Evolutionary conservation across 2,888 invertebrate genomes (phyloP).

Genomic region (Watsonalla cultraria): DNA sequence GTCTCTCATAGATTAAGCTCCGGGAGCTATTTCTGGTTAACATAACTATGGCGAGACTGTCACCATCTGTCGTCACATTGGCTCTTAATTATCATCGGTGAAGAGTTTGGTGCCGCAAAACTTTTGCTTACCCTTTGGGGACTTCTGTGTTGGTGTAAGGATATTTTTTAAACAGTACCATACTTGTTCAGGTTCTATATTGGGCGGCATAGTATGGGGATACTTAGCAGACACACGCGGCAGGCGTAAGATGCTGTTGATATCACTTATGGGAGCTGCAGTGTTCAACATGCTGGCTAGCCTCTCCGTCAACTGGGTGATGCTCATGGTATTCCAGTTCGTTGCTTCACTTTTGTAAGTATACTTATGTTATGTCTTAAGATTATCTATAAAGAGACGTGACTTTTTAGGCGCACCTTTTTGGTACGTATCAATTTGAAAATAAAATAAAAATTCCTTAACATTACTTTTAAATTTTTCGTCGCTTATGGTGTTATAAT

Average conservation of each 20-base stretch:
- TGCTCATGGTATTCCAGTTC: conserved; percentile 55
- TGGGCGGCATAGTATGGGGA: conserved; percentile 56
- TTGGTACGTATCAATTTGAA: too few relatives aligned
- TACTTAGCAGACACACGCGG: conserved; percentile 58
- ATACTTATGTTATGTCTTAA: neutral
- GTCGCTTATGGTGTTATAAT: too few relatives aligned
- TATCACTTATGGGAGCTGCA: conserved; percentile 37
- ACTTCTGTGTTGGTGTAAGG: too few relatives aligned
- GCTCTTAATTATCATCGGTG: too few relatives aligned
- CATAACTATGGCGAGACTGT: too few relatives aligned
- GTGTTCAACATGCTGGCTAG: conserved; percentile 49
- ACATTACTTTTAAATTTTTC: too few relatives aligned
- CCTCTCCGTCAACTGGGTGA: conserved; percentile 62
- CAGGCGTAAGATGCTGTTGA: conserved; percentile 44
- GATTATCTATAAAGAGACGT: neutral
- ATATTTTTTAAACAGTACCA: neutral
- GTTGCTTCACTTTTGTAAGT: conserved; percentile 53
- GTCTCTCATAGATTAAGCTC: too few relatives aligned
- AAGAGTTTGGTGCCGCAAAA: too few relatives aligned
- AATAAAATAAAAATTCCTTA: too few relatives aligned
- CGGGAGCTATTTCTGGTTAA: too few relatives aligned
- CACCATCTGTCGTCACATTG: too few relatives aligned
- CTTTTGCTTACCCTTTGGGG: too few relatives aligned
- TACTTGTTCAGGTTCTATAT: conserved; percentile 35
- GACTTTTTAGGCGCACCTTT: neutral